Evolutionary conservation across 2,113 vertebrate genomes (phyloP).

Genomic region (Reinhardtius hippoglossoides): DNA sequence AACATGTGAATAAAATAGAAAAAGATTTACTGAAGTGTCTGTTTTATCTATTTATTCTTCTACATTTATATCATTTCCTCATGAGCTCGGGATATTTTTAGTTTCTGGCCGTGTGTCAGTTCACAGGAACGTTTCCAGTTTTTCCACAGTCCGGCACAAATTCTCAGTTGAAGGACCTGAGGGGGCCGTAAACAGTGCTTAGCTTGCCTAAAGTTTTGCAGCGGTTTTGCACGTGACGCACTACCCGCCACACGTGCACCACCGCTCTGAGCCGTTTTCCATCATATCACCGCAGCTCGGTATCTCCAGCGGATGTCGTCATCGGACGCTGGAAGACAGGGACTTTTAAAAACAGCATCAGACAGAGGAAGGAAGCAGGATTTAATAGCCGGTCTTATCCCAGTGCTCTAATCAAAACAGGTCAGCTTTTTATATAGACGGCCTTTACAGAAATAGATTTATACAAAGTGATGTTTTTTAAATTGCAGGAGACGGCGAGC

Average conservation of each 20-base stretch:
- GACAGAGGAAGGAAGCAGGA: constrained; percentile 41
- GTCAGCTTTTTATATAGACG: constrained; percentile 28
- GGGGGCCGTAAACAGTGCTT: background rate
- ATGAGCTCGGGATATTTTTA: background rate
- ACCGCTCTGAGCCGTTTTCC: constrained; percentile 16
- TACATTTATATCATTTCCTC: background rate
- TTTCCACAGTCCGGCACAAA: constrained; percentile 1
- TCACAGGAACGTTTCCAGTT: constrained; percentile 4
- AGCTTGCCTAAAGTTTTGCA: constrained; percentile 5
- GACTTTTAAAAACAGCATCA: constrained; percentile 33
- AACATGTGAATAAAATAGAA: background rate
- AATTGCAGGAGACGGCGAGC: background rate
- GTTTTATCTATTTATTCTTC: background rate
- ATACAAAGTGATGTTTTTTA: background rate
- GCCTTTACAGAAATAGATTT: constrained; percentile 7
- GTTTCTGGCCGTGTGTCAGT: constrained; percentile 6
- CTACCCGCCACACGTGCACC: background rate
- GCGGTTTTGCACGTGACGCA: constrained; percentile 11
- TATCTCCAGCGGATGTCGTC: constrained; percentile 13
- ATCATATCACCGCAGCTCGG: constrained; percentile 1
- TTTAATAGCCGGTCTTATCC: constrained; percentile 21
- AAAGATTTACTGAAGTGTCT: background rate
- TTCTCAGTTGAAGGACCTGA: background rate
- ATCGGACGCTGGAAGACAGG: constrained; percentile 7
- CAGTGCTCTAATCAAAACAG: constrained; percentile 20